Evolutionary conservation across 2,888 invertebrate species (phyloP).

Genomic region (Polyommatus icarus): DNA sequence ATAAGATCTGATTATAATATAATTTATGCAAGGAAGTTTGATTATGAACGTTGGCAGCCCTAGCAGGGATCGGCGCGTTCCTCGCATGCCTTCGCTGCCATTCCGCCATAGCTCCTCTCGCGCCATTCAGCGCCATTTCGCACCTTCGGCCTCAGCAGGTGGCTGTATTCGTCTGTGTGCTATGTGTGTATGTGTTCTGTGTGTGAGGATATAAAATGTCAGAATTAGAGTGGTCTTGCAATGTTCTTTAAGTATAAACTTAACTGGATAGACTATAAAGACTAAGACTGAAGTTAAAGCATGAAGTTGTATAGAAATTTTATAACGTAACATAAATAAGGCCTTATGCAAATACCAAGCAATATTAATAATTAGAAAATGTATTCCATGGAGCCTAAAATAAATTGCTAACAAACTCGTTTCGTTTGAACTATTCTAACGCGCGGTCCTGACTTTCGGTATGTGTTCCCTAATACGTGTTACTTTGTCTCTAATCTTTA

Average conservation of each 20-base stretch:
- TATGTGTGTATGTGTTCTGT: background rate
- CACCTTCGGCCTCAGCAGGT: constrained; percentile 42
- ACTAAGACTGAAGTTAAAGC: too few relatives aligned
- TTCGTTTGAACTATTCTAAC: constrained; percentile 41
- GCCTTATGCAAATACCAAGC: background rate
- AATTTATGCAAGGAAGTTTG: background rate
- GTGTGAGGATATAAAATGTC: background rate
- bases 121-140: constrained; percentile 47
- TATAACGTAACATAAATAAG: too few relatives aligned
- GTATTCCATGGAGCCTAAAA: constrained; percentile 15
- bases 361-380: background rate
- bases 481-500: constrained; percentile 71
- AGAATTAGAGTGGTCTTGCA: background rate
- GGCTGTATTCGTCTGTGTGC: constrained; percentile 32
- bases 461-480: constrained; percentile 74
- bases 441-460: constrained; percentile 64
- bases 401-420: constrained; percentile 39
- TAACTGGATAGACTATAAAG: too few relatives aligned
- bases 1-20: background rate
- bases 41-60: constrained; percentile 50
- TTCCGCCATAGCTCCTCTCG: constrained; percentile 50
- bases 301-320: too few relatives aligned
- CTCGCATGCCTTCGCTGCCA: constrained; percentile 62
- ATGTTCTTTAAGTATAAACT: background rate
- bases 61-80: constrained; percentile 45